Conservation (phyloP, 2,888 invertebrate species). For the Nomada lathburiana region DNA sequence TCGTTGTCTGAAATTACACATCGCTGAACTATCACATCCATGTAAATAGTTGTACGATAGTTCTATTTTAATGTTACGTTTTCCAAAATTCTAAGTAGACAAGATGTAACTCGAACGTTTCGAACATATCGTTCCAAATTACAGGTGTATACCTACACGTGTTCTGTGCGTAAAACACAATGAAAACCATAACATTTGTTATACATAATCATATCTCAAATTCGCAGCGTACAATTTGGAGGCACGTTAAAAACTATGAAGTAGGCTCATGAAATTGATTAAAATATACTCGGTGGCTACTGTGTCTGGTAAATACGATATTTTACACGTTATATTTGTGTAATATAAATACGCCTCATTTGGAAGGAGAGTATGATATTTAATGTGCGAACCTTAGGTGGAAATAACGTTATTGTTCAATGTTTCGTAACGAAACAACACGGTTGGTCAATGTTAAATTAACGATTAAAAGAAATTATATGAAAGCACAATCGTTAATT, state of each 20-base stretch:
- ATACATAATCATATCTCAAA: conserved; percentile 7
- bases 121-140: conserved; percentile 56
- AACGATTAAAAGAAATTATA: conserved; percentile 16
- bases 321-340: background rate
- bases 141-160: conserved; percentile 24
- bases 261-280: conserved; percentile 4
- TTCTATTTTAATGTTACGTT: conserved; percentile 13
- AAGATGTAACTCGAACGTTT: conserved; percentile 21
- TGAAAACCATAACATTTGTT: conserved; percentile 10
- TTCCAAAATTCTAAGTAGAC: conserved; percentile 21
- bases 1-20: background rate
- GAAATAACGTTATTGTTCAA: conserved; percentile 24
- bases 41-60: conserved; percentile 58
- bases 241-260: conserved; percentile 14
- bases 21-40: background rate
- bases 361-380: conserved; percentile 32
- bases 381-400: conserved; percentile 2
- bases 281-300: background rate
- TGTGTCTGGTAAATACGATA: conserved; percentile 18
- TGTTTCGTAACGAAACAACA: conserved; percentile 15
- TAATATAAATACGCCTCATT: background rate
- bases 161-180: conserved; percentile 4
- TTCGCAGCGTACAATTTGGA: conserved; percentile 1
- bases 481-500: conserved; percentile 22
- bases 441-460: conserved; percentile 20